These are phyloP conservation scores for Microtus richardsoni DNA, from an alignment of 2,113 vertebrate genomes.

Conservation along the genomic window DNA sequence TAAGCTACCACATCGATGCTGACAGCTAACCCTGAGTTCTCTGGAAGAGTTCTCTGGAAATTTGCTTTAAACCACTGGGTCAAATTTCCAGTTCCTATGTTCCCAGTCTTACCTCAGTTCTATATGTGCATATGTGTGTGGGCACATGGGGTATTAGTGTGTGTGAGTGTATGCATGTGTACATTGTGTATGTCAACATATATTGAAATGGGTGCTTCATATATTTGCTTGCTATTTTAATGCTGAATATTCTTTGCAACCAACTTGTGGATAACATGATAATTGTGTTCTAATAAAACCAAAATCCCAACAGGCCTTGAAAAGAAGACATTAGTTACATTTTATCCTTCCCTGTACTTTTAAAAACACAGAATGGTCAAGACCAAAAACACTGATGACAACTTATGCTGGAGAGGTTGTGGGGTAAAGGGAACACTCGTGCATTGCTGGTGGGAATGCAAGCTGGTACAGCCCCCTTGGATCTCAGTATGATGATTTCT, in stretches of 20 bases:
- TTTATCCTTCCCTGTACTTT: background rate
- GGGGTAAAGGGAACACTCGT: too few species aligned
- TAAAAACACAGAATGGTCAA: background rate
- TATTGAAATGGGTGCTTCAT: slow-evolving; percentile 13
- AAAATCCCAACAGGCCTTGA: slow-evolving; percentile 54
- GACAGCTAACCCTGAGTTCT: background rate
- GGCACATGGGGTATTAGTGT: background rate
- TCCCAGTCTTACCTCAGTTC: background rate
- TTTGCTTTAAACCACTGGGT: background rate
- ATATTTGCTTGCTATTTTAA: background rate
- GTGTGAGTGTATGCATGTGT: background rate
- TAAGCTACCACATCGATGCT: background rate
- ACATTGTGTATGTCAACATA: background rate
- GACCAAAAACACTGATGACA: too few species aligned
- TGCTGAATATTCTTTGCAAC: background rate
- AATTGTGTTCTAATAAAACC: slow-evolving; percentile 17
- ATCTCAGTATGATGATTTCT: too few species aligned
- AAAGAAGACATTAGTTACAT: slow-evolving; percentile 40
- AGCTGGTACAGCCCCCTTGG: too few species aligned
- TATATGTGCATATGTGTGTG: background rate
- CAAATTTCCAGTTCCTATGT: too few species aligned
- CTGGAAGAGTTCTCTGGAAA: too few species aligned
- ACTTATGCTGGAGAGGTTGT: too few species aligned
- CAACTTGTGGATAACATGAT: background rate
- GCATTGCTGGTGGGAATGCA: too few species aligned